Evolutionary conservation across 2,797 vertebrate genomes (phyloP).

Genomic region (Chanos chanos): DNA sequence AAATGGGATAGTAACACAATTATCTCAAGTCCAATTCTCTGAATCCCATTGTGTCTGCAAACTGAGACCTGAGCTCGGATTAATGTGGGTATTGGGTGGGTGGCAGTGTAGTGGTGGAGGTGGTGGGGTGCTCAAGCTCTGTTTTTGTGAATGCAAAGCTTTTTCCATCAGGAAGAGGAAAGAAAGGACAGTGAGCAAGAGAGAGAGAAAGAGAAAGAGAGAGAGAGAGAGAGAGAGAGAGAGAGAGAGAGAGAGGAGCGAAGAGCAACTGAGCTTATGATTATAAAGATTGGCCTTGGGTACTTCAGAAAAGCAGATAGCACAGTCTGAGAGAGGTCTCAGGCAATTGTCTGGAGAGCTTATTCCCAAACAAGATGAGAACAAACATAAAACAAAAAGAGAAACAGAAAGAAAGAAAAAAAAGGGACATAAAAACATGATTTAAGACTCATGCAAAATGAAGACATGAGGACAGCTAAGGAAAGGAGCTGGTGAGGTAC

Average conservation of each 20-base stretch:
- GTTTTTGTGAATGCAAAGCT: slow-evolving; percentile 61
- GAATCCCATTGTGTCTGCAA: slow-evolving; percentile 73
- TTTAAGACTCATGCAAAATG: slow-evolving; percentile 8
- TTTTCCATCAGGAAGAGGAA: slow-evolving; percentile 53
- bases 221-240: slow-evolving; percentile 31
- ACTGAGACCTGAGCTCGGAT: slow-evolving; percentile 67
- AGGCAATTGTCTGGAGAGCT: slow-evolving; percentile 42
- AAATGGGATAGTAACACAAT: slow-evolving; percentile 77
- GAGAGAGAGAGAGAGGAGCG: slow-evolving; percentile 28
- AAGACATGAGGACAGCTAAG: slow-evolving; percentile 17
- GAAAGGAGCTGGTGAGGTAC: slow-evolving; percentile 22
- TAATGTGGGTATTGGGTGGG: slow-evolving; percentile 57
- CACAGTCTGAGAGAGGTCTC: slow-evolving; percentile 24
- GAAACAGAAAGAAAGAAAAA: neutral
- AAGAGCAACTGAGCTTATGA: slow-evolving; percentile 26
- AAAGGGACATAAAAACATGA: slow-evolving; percentile 36
- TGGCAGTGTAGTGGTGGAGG: neutral
- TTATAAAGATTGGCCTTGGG: slow-evolving; percentile 44
- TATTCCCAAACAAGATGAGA: slow-evolving; percentile 32
- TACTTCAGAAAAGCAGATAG: slow-evolving; percentile 30
- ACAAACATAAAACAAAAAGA: neutral
- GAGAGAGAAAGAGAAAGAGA: slow-evolving; percentile 4
- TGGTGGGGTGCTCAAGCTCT: slow-evolving; percentile 43
- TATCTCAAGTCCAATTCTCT: slow-evolving; percentile 74
- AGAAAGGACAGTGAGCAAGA: neutral